Evolutionary conservation across 2,888 invertebrate species (phyloP), one percentile per base, ranked within the genome.

Genomic region (Drosophila picticornis): DNA sequence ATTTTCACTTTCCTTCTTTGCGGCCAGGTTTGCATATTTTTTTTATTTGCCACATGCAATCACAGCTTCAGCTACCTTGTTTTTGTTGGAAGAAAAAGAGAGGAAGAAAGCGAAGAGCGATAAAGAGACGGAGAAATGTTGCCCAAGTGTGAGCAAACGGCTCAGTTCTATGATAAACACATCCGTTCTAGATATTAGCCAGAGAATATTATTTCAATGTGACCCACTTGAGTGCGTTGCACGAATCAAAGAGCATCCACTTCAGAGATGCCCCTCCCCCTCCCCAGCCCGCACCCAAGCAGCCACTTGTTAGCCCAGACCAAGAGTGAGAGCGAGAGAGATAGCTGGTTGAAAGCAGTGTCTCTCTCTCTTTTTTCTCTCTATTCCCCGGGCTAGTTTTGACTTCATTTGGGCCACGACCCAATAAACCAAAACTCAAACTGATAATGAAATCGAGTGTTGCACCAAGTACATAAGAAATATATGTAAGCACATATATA

Each of bases 181-280:
- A 79, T 88, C 85, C 89, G 84, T 67, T 74, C 75, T 71, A 89
- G 82, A 89, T 87, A 77, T 75, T 77, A 75, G 75, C 55, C 72
- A 70, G 71, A 72, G 79, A 74, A 75, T 78, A 80, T 81, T 75
- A 85, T 81, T 88, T 74, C 74, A 75, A 69, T 76, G 88, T 81
- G 84, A 88, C 84, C 86, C 86, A 84, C 86, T 86, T 88, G 71
- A 67, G 43, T 34, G 29, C 67, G 66, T 66, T 69, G 50, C n/a
- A 48, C 50, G 56, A 70, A 57, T 64, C 48, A 53, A 66, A 53
- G 60, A 64, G 60, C 72, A 52, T 40, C 64, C 75, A 76, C 77
- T 80, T 69, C 63, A 80, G 66, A 72, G 68, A 57, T 51, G 55
- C 50, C 48, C 61, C 56, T 27, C n/a, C 51, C 2, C 16, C 25